Percentiles rank a stretch among this genome's conserved stretches.
Evolutionary conservation across 2,888 invertebrate species (phyloP).

Genomic region (Hydropsyche betteni): DNA sequence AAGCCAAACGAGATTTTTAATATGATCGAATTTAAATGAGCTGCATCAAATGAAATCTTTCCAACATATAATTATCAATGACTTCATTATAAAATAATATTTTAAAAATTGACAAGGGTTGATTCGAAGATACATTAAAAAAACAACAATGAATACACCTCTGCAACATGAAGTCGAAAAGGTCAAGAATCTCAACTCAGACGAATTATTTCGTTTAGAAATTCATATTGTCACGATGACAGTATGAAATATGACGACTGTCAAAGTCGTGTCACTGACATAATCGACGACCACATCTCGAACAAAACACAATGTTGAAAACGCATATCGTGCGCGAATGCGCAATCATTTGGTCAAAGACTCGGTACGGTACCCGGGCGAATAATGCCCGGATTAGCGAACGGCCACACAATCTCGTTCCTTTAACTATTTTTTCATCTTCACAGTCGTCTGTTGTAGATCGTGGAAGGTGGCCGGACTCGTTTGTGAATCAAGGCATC

Average conservation of each 20-base stretch:
- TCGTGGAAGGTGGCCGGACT: slow-evolving; percentile 6
- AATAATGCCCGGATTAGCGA: not conserved
- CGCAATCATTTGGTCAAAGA: slow-evolving; percentile 17
- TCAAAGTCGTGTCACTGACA: not conserved
- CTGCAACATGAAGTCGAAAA: no score
- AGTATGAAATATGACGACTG: slow-evolving; percentile 8
- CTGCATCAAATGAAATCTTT: no score
- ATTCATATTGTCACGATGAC: slow-evolving; percentile 2
- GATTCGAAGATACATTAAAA: no score
- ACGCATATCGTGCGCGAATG: not conserved
- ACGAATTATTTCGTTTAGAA: no score
- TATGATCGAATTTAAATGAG: no score
- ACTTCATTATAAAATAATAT: no score
- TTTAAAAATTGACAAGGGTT: no score
- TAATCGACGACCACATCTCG: slow-evolving; percentile 1
- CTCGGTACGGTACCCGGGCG: slow-evolving; percentile 1
- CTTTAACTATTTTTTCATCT: not conserved
- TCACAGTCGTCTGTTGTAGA: not conserved
- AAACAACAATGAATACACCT: no score
- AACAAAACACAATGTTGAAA: not conserved
- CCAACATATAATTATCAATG: no score
- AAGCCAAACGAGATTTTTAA: no score
- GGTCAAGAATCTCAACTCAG: no score
- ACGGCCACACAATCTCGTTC: not conserved
- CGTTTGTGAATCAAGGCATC: slow-evolving; percentile 3